These are phyloP conservation scores for Lepisosteus oculatus DNA, from an alignment of 2,113 vertebrate species.

Conservation along the genomic window DNA sequence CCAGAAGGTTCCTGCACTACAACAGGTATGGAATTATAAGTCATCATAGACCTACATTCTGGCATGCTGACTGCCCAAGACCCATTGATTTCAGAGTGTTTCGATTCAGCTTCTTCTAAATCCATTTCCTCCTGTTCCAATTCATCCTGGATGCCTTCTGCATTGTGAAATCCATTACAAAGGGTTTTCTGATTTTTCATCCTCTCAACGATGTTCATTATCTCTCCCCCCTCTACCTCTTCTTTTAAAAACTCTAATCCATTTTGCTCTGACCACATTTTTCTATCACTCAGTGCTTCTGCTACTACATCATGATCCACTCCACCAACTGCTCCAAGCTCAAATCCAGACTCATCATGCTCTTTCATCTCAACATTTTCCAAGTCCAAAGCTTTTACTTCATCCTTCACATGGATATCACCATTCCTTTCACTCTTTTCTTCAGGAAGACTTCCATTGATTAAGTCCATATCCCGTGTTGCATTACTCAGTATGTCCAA, in stretches of 20 bases:
- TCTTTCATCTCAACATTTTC: conserved; percentile 65
- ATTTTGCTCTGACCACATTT: conserved; percentile 65
- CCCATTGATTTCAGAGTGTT: conserved; percentile 53
- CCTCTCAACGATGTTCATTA: not conserved
- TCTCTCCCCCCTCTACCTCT: conserved; percentile 47
- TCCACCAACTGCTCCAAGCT: conserved; percentile 84
- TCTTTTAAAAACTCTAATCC: conserved; percentile 74
- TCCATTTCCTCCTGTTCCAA: conserved; percentile 50
- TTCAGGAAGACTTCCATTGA: conserved; percentile 67
- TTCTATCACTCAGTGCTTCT: conserved; percentile 24
- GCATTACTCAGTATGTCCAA: conserved; percentile 84
- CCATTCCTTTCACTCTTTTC: conserved; percentile 64
- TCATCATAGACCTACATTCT: conserved; percentile 52
- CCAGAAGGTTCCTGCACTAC: conserved; percentile 58
- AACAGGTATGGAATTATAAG: conserved; percentile 62
- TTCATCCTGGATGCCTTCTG: conserved; percentile 43
- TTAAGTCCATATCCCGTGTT: conserved; percentile 74
- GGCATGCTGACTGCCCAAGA: conserved; percentile 49
- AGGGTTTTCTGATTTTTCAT: conserved; percentile 34
- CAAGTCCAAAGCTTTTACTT: conserved; percentile 50
- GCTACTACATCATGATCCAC: conserved; percentile 51
- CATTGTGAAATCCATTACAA: conserved; percentile 75
- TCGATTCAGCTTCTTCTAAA: conserved; percentile 46
- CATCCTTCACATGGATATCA: conserved; percentile 50
- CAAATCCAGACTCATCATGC: conserved; percentile 69